Conservation (phyloP, 1,140 invertebrate species). For the Diabrotica undecimpunctata region DNA sequence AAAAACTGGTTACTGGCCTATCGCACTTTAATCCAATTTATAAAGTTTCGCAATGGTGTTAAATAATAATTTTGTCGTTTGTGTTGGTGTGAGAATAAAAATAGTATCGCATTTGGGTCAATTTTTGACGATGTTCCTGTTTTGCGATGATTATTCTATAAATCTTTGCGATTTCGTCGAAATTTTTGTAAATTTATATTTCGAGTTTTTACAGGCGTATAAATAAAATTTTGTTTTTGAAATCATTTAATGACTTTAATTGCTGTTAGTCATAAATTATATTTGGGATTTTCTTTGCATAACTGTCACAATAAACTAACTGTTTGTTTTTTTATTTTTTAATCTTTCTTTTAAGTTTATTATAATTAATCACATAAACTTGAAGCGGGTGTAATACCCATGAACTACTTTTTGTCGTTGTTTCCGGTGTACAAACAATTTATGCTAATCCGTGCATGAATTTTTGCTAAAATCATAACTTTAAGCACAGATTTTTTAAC, state of each 20-base stretch:
- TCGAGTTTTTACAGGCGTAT: background rate
- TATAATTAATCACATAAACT: no score
- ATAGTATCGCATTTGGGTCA: background rate
- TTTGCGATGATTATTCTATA: background rate
- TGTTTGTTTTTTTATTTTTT: no score
- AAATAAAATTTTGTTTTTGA: background rate
- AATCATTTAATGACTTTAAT: background rate
- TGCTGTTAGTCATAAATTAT: background rate
- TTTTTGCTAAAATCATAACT: no score
- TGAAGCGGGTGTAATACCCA: no score
- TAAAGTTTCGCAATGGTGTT: background rate
- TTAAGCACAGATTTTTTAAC: no score
- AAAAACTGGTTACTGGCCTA: no score
- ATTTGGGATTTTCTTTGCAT: no score
- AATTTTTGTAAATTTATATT: background rate
- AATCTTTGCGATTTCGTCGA: background rate
- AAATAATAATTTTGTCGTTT: slow-evolving; percentile 3
- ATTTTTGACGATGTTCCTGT: background rate
- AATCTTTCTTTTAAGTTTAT: no score
- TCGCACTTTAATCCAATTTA: background rate
- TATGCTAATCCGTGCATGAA: no score
- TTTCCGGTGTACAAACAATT: no score
- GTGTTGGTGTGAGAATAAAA: background rate
- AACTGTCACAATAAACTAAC: no score
- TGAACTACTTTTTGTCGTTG: no score